A percentile compares a stretch with the other conserved stretches of the same genome.
Conservation (phyloP, 2,113 vertebrate species). For the Rhineura floridana region DNA sequence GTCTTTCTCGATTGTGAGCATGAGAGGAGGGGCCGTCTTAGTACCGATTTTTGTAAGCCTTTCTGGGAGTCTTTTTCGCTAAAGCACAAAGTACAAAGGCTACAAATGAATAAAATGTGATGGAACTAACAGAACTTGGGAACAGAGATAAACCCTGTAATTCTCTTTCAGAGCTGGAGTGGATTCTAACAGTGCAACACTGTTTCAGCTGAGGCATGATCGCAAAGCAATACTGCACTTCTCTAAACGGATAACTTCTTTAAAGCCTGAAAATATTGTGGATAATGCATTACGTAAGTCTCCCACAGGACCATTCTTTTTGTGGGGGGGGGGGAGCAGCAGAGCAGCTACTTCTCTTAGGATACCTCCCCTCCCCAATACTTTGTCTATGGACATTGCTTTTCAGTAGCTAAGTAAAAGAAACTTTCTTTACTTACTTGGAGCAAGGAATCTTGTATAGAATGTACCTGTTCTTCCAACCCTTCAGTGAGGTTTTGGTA, state of each 20-base stretch:
- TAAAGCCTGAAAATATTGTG: background rate
- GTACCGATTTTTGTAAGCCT: too few species aligned
- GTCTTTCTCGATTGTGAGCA: too few species aligned
- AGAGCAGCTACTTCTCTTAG: background rate
- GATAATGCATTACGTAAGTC: background rate
- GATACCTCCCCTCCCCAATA: background rate
- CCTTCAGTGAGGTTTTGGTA: constrained; percentile 61
- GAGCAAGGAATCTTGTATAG: constrained; percentile 74
- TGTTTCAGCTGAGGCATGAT: background rate
- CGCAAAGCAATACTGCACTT: background rate
- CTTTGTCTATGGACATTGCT: constrained; percentile 1
- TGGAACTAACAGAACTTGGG: background rate
- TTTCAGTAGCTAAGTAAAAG: background rate
- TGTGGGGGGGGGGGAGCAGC: background rate
- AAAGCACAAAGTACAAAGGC: too few species aligned
- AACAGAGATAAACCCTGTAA: background rate
- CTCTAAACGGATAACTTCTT: background rate
- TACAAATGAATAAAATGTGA: too few species aligned
- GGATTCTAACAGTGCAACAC: background rate
- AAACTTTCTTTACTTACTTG: constrained; percentile 70
- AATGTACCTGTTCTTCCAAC: constrained; percentile 74
- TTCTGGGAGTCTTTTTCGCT: too few species aligned
- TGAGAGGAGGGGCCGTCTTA: too few species aligned
- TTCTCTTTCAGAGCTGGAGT: background rate
- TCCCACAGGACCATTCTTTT: background rate